These are phyloP conservation scores for Lophius piscatorius DNA, from an alignment of 2,113 vertebrate genomes.

Conservation along the genomic window DNA sequence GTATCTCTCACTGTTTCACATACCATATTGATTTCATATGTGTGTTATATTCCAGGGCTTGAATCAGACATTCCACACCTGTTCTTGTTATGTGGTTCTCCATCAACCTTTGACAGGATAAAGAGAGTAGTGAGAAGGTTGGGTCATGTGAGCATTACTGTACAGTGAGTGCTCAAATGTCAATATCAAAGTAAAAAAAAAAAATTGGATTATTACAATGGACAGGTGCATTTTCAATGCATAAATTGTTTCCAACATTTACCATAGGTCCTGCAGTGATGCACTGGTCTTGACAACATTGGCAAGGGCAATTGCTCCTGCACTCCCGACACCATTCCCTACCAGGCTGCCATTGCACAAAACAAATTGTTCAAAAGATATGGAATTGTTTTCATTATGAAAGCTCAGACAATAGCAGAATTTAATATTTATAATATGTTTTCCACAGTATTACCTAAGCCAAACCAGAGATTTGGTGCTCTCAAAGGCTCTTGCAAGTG, in stretches of 20 bases:
- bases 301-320: slow-evolving; percentile 81
- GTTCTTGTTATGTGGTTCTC: slow-evolving; percentile 81
- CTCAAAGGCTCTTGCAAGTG: slow-evolving; percentile 81
- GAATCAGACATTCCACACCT: slow-evolving; percentile 81
- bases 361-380: background rate
- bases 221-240: background rate
- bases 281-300: slow-evolving; percentile 77
- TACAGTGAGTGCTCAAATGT: background rate
- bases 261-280: slow-evolving; percentile 84
- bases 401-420: background rate
- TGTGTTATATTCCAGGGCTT: slow-evolving; percentile 77
- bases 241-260: slow-evolving; percentile 35
- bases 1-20: slow-evolving; percentile 6
- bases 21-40: slow-evolving; percentile 84
- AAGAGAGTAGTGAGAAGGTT: slow-evolving; percentile 26
- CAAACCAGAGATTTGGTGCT: slow-evolving; percentile 77
- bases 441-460: slow-evolving; percentile 81
- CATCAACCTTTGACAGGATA: slow-evolving; percentile 79
- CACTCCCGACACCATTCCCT: slow-evolving; percentile 82
- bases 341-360: slow-evolving; percentile 78
- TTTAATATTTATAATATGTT: background rate
- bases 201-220: too few species aligned
- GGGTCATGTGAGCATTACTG: background rate
- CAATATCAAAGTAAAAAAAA: too few species aligned
- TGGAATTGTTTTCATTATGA: too few species aligned